These are phyloP conservation scores for Mythimna impura DNA, from an alignment of 2,888 invertebrate genomes.

Conservation along the genomic window DNA sequence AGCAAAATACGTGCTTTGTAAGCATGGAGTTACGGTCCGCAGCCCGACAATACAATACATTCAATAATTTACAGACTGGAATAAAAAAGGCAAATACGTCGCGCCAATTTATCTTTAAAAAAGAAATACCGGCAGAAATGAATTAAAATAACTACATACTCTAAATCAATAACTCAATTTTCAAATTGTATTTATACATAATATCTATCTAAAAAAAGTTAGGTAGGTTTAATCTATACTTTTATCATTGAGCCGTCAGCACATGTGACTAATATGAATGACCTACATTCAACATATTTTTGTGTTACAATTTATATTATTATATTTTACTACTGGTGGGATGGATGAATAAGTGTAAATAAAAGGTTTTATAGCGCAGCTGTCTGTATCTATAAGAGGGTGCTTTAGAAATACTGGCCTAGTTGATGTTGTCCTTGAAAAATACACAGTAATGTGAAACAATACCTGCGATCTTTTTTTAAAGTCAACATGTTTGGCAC, in stretches of 20 bases:
- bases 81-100: background rate
- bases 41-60: too few relatives aligned
- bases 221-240: conserved; percentile 8
- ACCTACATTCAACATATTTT: conserved; percentile 18
- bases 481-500: background rate
- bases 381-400: background rate
- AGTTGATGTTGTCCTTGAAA: background rate
- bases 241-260: conserved; percentile 14
- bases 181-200: background rate
- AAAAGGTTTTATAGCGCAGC: background rate
- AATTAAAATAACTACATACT: background rate
- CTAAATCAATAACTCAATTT: background rate
- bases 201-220: background rate
- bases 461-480: background rate
- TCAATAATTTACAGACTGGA: too few relatives aligned
- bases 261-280: conserved; percentile 17
- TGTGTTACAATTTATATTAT: conserved; percentile 1
- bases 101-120: background rate
- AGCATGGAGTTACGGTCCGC: too few relatives aligned
- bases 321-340: background rate
- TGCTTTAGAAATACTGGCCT: conserved; percentile 14
- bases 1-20: too few relatives aligned
- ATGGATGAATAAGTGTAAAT: background rate
- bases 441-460: background rate
- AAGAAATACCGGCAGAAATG: background rate